Evolutionary conservation across 2,797 vertebrate genomes (phyloP).

Genomic region (Limosa lapponica): DNA sequence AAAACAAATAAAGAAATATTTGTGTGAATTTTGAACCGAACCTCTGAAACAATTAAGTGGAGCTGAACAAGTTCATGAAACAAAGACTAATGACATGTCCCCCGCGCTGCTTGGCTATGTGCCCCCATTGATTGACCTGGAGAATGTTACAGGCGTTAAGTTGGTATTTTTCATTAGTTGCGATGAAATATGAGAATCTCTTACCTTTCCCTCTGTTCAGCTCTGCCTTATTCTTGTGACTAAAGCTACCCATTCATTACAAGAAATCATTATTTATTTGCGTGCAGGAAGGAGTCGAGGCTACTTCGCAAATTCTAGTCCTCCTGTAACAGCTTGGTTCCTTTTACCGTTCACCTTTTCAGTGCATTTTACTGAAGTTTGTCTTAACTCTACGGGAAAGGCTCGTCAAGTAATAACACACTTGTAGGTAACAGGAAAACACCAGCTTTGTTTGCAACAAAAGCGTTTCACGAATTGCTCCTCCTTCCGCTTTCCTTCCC

Average conservation of each 20-base stretch:
- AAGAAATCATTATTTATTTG: conserved; percentile 13
- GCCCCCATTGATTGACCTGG: conserved; percentile 56
- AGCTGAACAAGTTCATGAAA: conserved; percentile 53
- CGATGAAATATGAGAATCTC: conserved; percentile 18
- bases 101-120: conserved; percentile 42
- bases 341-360: background rate
- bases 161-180: conserved; percentile 60
- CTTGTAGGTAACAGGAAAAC: background rate
- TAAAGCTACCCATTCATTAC: background rate
- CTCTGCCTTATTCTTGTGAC: conserved; percentile 13
- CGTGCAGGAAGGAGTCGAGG: background rate
- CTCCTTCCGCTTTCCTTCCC: background rate
- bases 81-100: conserved; percentile 44
- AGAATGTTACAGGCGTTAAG: conserved; percentile 40
- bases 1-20: conserved; percentile 11
- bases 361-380: rapidly evolving
- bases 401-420: background rate
- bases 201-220: background rate
- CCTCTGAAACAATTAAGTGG: conserved; percentile 46
- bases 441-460: background rate
- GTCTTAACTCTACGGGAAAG: background rate
- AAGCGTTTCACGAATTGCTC: background rate
- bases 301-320: background rate
- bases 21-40: background rate
- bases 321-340: background rate